These are phyloP conservation scores for Masticophis lateralis DNA, from an alignment of 2,797 vertebrate genomes.

Conservation along the genomic window DNA sequence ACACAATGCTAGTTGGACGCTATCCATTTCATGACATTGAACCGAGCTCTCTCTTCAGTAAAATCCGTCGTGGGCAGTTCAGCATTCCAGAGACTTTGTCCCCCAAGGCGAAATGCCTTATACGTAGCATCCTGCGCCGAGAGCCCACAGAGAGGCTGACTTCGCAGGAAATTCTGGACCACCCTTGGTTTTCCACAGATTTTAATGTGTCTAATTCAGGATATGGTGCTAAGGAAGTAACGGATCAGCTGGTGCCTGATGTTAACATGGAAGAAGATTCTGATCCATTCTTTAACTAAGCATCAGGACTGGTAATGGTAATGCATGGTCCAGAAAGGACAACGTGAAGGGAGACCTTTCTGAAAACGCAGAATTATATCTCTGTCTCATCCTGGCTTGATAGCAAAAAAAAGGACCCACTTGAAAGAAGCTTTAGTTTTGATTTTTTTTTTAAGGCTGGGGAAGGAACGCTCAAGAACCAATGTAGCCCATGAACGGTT, in stretches of 20 bases:
- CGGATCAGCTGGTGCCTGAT: slow-evolving; percentile 97
- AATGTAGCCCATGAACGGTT: slow-evolving; percentile 80
- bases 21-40: slow-evolving; percentile 99
- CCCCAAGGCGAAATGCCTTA: slow-evolving; percentile 98
- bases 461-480: slow-evolving; percentile 67
- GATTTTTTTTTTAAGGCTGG: slow-evolving; percentile 27
- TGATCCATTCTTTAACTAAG: slow-evolving; percentile 98
- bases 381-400: slow-evolving; percentile 68
- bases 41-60: slow-evolving; percentile 96
- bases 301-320: slow-evolving; percentile 71
- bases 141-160: slow-evolving; percentile 97
- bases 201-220: slow-evolving; percentile 76
- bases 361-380: slow-evolving; percentile 79
- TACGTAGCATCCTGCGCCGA: slow-evolving; percentile 94
- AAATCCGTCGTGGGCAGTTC: slow-evolving; percentile 97
- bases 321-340: slow-evolving; percentile 71
- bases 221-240: slow-evolving; percentile 85
- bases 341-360: slow-evolving; percentile 79
- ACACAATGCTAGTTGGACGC: slow-evolving; percentile 97
- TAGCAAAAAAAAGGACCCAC: slow-evolving; percentile 60
- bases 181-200: slow-evolving; percentile 93
- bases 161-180: slow-evolving; percentile 95
- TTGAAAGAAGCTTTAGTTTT: slow-evolving; percentile 54
- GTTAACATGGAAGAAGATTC: slow-evolving; percentile 97
- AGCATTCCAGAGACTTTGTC: slow-evolving; percentile 98